A percentile compares a stretch with the other conserved stretches of the same genome.
phyloP scores from a whole-genome alignment of 2,113 vertebrate species.

The Albula glossodonta region DNA sequence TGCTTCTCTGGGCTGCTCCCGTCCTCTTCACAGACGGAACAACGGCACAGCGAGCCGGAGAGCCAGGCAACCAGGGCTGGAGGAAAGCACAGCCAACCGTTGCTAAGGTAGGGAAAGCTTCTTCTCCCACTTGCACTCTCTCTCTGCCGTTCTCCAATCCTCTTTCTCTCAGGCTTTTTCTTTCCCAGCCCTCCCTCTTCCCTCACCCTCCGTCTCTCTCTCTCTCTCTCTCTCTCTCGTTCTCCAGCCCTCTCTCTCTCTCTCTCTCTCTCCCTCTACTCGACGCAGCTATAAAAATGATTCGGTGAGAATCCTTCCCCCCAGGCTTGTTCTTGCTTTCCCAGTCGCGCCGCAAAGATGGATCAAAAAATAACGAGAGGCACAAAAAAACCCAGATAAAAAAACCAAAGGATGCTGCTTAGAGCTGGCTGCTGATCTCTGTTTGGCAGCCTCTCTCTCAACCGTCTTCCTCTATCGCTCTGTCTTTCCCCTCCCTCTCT shows the following conservation, averaged over 20 bases:
- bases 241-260: background rate
- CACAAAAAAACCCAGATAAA: background rate
- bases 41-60: conserved; percentile 37
- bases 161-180: background rate
- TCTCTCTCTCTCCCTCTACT: background rate
- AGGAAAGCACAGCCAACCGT: conserved; percentile 59
- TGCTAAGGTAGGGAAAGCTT: conserved; percentile 44
- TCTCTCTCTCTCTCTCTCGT: background rate
- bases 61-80: conserved; percentile 56
- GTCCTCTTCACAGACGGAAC: conserved; percentile 24
- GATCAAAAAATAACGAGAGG: background rate
- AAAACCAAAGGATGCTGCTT: background rate
- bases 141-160: background rate
- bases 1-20: too few species aligned
- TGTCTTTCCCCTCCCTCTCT: background rate
- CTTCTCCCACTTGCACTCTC: background rate
- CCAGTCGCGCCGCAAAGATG: background rate
- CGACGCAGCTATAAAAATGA: background rate
- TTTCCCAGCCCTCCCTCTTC: background rate
- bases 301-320: background rate
- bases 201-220: background rate
- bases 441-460: conserved; percentile 1
- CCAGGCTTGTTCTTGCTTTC: conserved; percentile 8
- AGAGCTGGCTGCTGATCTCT: conserved; percentile 11
- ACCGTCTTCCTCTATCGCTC: background rate